These are phyloP conservation scores for Malaclemys terrapin DNA, from an alignment of 2,113 vertebrate species.

Conservation along the genomic window DNA sequence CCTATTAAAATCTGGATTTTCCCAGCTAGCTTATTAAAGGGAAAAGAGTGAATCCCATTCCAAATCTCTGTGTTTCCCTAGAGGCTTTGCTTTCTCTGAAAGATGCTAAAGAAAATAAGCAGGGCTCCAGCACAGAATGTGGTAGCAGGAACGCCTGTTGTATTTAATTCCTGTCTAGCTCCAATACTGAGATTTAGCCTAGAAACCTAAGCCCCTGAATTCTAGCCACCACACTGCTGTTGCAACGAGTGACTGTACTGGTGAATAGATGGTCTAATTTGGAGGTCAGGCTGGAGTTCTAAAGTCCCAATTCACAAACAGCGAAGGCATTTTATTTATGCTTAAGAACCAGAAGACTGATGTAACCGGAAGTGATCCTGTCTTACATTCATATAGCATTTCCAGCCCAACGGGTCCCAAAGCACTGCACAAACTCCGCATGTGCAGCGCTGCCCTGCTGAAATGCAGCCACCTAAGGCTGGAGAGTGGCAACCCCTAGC, in stretches of 20 bases:
- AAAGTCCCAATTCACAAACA: not conserved
- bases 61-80: not conserved
- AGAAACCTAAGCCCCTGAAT: slow-evolving; percentile 1
- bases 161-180: not conserved
- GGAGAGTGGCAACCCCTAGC: not conserved
- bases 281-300: not conserved
- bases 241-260: not conserved
- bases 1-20: slow-evolving; percentile 11
- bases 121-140: not conserved
- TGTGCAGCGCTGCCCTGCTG: not conserved
- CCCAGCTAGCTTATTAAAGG: not conserved
- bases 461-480: not conserved
- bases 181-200: rapidly evolving
- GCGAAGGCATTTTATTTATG: not conserved
- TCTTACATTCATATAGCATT: not conserved
- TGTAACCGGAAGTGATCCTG: not conserved
- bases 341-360: not conserved
- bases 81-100: slow-evolving; percentile 4
- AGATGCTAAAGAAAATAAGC: slow-evolving; percentile 11
- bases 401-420: not conserved
- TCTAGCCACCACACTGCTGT: not conserved
- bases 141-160: not conserved
- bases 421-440: not conserved
- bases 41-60: slow-evolving; percentile 1
- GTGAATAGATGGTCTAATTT: slow-evolving; percentile 1